A percentile compares a stretch with the other conserved stretches of the same genome.
Conservation (phyloP, 2,888 invertebrate genomes). For the Itoplectis maculator region DNA sequence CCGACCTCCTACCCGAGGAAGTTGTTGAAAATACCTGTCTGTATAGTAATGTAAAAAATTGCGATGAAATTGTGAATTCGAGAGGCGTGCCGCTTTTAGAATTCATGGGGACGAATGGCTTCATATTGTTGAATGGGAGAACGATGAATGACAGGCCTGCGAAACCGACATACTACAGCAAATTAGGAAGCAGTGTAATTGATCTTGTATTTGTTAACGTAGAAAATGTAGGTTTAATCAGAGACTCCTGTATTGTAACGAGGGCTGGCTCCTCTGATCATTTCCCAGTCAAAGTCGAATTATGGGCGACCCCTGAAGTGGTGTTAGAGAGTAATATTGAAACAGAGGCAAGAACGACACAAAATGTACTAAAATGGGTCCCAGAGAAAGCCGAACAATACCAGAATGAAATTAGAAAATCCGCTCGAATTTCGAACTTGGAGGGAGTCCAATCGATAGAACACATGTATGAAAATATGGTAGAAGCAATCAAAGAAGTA, state of each 20-base stretch:
- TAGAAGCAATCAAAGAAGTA: neutral
- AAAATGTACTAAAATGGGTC: neutral
- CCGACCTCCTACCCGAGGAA: conserved; percentile 2
- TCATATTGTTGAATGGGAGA: conserved; percentile 42
- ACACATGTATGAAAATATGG: neutral
- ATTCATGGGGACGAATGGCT: conserved; percentile 24
- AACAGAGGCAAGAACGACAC: neutral
- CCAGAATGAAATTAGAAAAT: neutral
- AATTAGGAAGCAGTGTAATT: conserved; percentile 5
- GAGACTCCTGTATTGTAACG: neutral
- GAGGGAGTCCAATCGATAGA: neutral
- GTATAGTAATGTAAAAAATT: neutral
- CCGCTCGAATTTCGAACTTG: neutral
- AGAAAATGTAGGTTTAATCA: neutral
- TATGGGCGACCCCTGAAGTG: neutral
- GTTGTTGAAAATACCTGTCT: neutral
- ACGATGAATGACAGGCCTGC: conserved; percentile 18
- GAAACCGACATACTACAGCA: conserved; percentile 10
- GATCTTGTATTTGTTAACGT: conserved; percentile 36
- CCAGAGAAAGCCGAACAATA: neutral
- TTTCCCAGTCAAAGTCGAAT: conserved; percentile 8
- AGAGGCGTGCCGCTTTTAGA: conserved; percentile 15
- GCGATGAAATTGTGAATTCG: neutral
- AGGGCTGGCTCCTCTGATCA: conserved; percentile 34
- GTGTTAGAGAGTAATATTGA: neutral